A percentile compares a stretch with the other conserved stretches of the same genome.
These are phyloP conservation scores for Chrysolina oricalcia DNA, from an alignment of 2,888 invertebrate species.

Conservation along the genomic window DNA sequence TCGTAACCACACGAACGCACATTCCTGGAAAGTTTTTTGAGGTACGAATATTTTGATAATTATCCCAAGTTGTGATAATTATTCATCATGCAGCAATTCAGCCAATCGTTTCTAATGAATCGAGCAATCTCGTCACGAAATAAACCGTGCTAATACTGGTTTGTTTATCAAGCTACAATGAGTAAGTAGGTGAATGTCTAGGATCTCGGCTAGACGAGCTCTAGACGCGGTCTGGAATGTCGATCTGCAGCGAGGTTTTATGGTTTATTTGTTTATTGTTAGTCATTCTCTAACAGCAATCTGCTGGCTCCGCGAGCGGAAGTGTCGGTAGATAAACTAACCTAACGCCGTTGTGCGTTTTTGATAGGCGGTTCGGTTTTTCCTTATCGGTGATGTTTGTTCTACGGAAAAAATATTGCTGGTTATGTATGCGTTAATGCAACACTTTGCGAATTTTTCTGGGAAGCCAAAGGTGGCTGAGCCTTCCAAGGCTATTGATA, in stretches of 20 bases:
- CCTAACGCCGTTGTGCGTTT: conserved; percentile 22
- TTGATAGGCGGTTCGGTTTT: conserved; percentile 26
- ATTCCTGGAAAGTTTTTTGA: no score
- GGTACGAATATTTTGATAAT: no score
- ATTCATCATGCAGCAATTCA: no score
- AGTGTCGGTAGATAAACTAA: conserved; percentile 19
- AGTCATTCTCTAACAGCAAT: conserved; percentile 25
- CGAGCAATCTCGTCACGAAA: neutral
- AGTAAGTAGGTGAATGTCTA: conserved; percentile 40
- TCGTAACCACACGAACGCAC: no score
- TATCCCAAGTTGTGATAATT: no score
- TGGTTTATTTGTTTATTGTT: conserved; percentile 44
- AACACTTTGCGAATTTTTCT: conserved; percentile 33
- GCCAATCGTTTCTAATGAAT: no score
- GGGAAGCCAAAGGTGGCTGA: conserved; percentile 45
- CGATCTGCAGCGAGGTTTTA: conserved; percentile 39
- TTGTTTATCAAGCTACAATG: conserved; percentile 28
- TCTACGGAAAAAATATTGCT: conserved; percentile 36
- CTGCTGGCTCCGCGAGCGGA: conserved; percentile 1
- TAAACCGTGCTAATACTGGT: conserved; percentile 34
- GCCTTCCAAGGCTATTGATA: conserved; percentile 33
- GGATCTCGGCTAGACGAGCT: conserved; percentile 49
- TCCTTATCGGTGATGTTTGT: conserved; percentile 43
- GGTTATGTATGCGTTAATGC: conserved; percentile 27
- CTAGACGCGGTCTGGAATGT: conserved; percentile 48